Evolutionary conservation across 2,797 vertebrate genomes (phyloP).

Genomic region (Poliocrania exsul): DNA sequence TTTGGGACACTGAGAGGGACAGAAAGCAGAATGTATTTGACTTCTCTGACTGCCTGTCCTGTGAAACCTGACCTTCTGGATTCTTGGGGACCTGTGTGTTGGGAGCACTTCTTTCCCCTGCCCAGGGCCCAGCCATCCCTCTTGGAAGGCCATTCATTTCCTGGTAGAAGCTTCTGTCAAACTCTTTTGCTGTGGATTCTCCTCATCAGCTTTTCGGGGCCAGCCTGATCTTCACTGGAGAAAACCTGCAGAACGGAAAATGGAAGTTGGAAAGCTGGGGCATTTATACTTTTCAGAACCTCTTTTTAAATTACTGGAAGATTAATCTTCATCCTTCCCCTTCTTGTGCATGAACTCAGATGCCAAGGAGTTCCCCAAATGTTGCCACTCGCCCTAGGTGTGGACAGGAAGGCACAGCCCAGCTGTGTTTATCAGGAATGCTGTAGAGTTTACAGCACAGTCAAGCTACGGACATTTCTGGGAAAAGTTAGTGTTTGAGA

Average conservation of each 20-base stretch:
- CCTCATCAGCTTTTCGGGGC: not conserved
- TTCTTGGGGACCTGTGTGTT: not conserved
- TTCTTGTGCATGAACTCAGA: not conserved
- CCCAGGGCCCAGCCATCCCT: not conserved
- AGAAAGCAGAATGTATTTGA: not conserved
- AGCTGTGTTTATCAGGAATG: not conserved
- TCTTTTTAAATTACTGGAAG: not conserved
- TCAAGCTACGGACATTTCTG: not conserved
- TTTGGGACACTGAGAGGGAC: not conserved
- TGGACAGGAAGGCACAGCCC: not conserved
- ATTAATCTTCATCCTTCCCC: not conserved
- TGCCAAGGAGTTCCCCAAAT: not conserved
- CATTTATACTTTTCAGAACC: not conserved
- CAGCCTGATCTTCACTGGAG: not conserved
- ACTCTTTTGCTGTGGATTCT: not conserved
- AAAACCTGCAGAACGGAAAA: not conserved
- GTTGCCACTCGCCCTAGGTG: not conserved
- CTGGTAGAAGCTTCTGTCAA: not conserved
- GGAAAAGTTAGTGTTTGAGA: not conserved
- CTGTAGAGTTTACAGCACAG: not conserved
- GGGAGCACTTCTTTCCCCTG: not conserved
- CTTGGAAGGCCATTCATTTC: accelerated
- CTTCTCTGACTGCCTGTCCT: not conserved
- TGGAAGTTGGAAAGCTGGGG: not conserved
- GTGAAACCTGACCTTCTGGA: not conserved